phyloP scores from a whole-genome alignment of 2,113 vertebrate genomes.

The Tyto alba region DNA sequence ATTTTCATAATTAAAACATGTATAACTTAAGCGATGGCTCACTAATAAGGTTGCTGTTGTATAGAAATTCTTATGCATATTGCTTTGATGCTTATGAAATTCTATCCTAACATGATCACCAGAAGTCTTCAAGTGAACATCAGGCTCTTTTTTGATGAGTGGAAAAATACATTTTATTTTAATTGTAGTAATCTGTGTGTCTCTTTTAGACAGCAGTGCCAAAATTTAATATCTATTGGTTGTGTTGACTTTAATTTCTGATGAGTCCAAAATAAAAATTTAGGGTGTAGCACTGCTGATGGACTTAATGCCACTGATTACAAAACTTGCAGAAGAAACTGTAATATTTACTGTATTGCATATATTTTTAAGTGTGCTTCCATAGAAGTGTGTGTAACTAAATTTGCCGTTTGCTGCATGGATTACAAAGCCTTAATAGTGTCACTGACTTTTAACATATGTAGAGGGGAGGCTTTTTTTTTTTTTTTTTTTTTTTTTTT shows the following conservation, averaged over 20 bases:
- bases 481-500: no score
- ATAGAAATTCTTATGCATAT: background rate
- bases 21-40: background rate
- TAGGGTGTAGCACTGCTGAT: background rate
- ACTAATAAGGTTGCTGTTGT: background rate
- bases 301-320: background rate
- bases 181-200: background rate
- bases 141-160: background rate
- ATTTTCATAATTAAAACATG: background rate
- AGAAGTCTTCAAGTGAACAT: background rate
- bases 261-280: background rate
- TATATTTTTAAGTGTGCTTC: background rate
- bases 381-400: fast-evolving
- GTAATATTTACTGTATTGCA: background rate
- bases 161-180: background rate
- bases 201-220: background rate
- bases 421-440: background rate
- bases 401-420: background rate
- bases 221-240: background rate
- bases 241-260: background rate
- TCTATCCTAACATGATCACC: background rate
- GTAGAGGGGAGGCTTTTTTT: background rate
- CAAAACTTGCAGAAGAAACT: background rate
- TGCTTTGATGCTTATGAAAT: background rate
- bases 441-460: background rate